A percentile compares a stretch with the other conserved stretches of the same genome.
Evolutionary conservation across 2,888 invertebrate species (phyloP).

Genomic region (Trichopoda pennipes): DNA sequence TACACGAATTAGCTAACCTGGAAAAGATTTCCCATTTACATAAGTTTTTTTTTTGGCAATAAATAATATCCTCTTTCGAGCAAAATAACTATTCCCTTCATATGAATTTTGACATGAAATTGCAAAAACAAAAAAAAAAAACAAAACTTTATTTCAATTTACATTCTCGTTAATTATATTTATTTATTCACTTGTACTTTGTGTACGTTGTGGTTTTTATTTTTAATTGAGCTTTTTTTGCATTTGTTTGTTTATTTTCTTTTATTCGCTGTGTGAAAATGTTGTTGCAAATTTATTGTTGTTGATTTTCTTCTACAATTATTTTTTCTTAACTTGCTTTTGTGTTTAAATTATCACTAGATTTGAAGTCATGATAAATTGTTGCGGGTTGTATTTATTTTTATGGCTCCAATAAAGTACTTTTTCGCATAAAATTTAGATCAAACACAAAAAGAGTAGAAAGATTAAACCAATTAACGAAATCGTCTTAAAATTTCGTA

Average conservation of each 20-base stretch:
- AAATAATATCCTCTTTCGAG: too few relatives aligned
- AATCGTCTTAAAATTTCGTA: slow-evolving; percentile 35
- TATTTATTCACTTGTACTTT: slow-evolving; percentile 9
- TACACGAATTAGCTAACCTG: too few relatives aligned
- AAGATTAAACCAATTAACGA: slow-evolving; percentile 62
- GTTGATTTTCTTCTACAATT: not conserved
- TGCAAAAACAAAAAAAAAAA: not conserved
- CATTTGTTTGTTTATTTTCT: slow-evolving; percentile 8
- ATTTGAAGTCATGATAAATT: slow-evolving; percentile 38
- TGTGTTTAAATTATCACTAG: not conserved
- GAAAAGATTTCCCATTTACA: too few relatives aligned
- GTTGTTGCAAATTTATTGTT: not conserved
- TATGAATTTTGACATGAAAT: not conserved
- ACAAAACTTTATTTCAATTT: not conserved
- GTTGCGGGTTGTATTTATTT: slow-evolving; percentile 17
- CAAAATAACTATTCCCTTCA: not conserved
- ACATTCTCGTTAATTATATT: slow-evolving; percentile 4
- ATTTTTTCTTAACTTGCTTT: not conserved
- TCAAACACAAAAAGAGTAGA: slow-evolving; percentile 34
- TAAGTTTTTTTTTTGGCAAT: too few relatives aligned
- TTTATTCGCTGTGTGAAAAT: slow-evolving; percentile 15
- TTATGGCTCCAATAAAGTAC: slow-evolving; percentile 45
- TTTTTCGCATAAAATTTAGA: slow-evolving; percentile 62
- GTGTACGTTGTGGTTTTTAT: not conserved
- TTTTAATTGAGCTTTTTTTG: not conserved